These are phyloP conservation scores for Edolisoma coerulescens DNA, from an alignment of 2,113 vertebrate genomes.

Conservation along the genomic window DNA sequence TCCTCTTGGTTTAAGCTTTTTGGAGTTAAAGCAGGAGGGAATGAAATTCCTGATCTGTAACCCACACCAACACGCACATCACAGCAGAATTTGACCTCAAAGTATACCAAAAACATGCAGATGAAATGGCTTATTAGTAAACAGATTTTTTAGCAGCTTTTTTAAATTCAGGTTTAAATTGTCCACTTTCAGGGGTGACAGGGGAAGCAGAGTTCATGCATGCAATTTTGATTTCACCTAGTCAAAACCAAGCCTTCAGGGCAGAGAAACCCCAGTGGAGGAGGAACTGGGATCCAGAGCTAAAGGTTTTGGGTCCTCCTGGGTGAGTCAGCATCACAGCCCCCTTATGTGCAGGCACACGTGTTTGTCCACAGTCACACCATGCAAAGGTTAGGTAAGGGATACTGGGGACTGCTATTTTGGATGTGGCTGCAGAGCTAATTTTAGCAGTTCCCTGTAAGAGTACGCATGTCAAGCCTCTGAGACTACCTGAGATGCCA, in stretches of 20 bases:
- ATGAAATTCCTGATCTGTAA: neutral
- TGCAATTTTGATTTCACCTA: neutral
- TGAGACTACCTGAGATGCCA: conserved; percentile 1
- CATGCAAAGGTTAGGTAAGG: neutral
- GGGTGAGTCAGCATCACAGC: neutral
- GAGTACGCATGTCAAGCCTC: neutral
- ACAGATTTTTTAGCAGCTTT: neutral
- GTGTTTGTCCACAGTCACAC: neutral
- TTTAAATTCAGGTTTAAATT: neutral
- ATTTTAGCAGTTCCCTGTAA: neutral
- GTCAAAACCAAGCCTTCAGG: neutral
- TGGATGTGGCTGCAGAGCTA: neutral
- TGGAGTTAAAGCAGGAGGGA: neutral
- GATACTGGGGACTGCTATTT: neutral
- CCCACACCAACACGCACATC: neutral
- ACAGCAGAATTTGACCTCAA: neutral
- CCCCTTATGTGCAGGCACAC: neutral
- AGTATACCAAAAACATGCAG: neutral
- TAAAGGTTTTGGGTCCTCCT: neutral
- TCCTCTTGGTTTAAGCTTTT: neutral
- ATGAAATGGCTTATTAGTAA: neutral
- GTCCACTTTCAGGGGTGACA: neutral
- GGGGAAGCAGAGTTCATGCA: neutral
- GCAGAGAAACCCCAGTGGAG: neutral
- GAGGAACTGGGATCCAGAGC: neutral